Evolutionary conservation across 1,140 invertebrate genomes (phyloP).

Genomic region (Cylas formicarius): DNA sequence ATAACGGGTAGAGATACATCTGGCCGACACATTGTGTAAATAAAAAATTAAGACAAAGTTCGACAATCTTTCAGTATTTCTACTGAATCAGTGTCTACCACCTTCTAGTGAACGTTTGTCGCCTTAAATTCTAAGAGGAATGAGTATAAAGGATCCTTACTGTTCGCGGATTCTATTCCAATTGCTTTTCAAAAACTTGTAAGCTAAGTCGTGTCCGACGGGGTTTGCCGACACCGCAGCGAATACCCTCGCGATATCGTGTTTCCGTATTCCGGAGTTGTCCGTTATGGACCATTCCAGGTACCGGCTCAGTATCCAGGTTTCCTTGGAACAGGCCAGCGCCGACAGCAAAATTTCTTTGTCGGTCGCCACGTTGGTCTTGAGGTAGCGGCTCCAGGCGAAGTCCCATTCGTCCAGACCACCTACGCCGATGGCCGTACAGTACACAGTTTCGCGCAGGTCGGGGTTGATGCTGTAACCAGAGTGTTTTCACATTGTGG

Average conservation of each 20-base stretch:
- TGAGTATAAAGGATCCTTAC: slow-evolving; percentile 48
- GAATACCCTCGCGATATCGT: slow-evolving; percentile 69
- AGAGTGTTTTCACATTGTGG: too few relatives aligned
- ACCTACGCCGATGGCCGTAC: slow-evolving; percentile 72
- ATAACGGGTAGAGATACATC: too few relatives aligned
- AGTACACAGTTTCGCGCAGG: slow-evolving; percentile 73
- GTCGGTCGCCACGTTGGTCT: slow-evolving; percentile 67
- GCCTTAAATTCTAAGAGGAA: not conserved
- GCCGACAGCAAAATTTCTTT: slow-evolving; percentile 66
- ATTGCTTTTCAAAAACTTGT: slow-evolving; percentile 65
- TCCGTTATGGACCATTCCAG: slow-evolving; percentile 61
- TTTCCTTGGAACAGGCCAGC: slow-evolving; percentile 68
- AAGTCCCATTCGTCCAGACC: slow-evolving; percentile 79
- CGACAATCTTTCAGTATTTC: not conserved
- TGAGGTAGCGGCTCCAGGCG: slow-evolving; percentile 66
- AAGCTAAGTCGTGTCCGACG: slow-evolving; percentile 65
- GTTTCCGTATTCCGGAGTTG: slow-evolving; percentile 69
- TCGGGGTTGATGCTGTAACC: slow-evolving; percentile 65
- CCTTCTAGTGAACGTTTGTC: not conserved
- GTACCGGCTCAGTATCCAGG: slow-evolving; percentile 68
- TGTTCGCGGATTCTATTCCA: slow-evolving; percentile 63
- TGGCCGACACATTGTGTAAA: not conserved
- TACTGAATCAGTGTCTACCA: too few relatives aligned
- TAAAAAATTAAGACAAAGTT: not conserved
- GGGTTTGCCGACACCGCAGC: slow-evolving; percentile 60